A percentile compares a stretch with the other conserved stretches of the same genome.
These are phyloP conservation scores for Otolemur crassicaudatus DNA, from an alignment of 2,797 vertebrate species.

Conservation along the genomic window DNA sequence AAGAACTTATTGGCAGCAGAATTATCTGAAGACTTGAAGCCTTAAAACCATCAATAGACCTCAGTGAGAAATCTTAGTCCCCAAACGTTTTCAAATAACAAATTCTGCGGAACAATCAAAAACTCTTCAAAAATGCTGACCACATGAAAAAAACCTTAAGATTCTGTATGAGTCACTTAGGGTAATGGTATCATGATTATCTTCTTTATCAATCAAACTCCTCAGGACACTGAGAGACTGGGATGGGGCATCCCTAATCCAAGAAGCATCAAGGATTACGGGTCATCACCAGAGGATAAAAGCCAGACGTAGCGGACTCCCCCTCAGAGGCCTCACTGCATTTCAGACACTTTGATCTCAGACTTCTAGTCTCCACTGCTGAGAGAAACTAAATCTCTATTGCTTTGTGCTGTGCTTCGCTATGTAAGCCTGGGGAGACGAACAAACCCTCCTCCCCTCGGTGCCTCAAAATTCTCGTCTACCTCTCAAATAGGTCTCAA, in stretches of 20 bases:
- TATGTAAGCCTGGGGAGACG: neutral
- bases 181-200: neutral
- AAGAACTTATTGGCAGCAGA: neutral
- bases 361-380: neutral
- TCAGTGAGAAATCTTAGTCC: neutral
- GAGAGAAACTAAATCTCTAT: neutral
- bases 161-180: neutral
- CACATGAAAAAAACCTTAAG: neutral
- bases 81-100: neutral
- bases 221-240: neutral
- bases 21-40: neutral
- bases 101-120: neutral
- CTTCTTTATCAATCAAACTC: neutral
- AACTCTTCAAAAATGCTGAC: neutral
- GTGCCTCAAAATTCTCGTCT: neutral
- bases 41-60: neutral
- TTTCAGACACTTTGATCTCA: neutral
- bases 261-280: neutral
- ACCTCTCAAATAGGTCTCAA: neutral
- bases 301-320: neutral
- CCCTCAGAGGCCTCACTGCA: no score
- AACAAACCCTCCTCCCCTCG: neutral
- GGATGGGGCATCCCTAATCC: neutral
- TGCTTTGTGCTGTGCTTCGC: neutral
- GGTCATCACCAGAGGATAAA: neutral